Evolutionary conservation across 2,888 invertebrate genomes (phyloP).

Genomic region (Phortica okadai): DNA sequence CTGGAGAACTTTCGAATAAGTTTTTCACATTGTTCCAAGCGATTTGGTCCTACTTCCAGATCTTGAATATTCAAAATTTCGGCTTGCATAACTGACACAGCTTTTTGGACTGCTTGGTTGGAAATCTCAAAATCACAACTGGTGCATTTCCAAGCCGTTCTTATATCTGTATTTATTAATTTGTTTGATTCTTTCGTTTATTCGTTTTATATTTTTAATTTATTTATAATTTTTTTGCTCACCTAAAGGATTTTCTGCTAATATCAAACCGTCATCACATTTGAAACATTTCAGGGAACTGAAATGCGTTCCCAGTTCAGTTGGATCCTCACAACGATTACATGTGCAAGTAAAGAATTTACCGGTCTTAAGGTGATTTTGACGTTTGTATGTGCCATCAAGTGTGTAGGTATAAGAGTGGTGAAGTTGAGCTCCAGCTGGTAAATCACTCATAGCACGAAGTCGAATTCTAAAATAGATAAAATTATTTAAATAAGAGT

Average conservation of each 20-base stretch:
- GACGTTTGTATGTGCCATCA: slow-evolving; percentile 83
- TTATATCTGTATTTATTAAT: slow-evolving; percentile 50
- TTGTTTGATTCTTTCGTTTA: not conserved
- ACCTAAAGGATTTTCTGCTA: slow-evolving; percentile 83
- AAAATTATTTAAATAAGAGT: not conserved
- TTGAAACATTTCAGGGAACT: slow-evolving; percentile 87
- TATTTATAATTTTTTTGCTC: slow-evolving; percentile 52
- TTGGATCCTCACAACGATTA: slow-evolving; percentile 85
- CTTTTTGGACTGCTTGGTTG: slow-evolving; percentile 80
- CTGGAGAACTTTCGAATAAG: slow-evolving; percentile 81
- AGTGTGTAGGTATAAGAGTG: slow-evolving; percentile 87
- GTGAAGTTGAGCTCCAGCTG: slow-evolving; percentile 81
- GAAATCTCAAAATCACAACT: slow-evolving; percentile 82
- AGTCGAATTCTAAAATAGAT: slow-evolving; percentile 80
- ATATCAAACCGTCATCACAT: slow-evolving; percentile 84
- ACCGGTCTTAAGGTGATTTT: slow-evolving; percentile 83
- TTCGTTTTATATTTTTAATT: not conserved
- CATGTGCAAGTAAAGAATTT: slow-evolving; percentile 90
- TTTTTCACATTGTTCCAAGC: slow-evolving; percentile 82
- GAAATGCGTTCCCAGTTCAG: slow-evolving; percentile 87
- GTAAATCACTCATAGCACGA: slow-evolving; percentile 82
- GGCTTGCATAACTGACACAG: slow-evolving; percentile 81
- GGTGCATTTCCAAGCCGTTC: slow-evolving; percentile 72
- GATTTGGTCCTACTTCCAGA: slow-evolving; percentile 79
- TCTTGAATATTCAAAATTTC: slow-evolving; percentile 83